Evolutionary conservation across 2,797 vertebrate genomes (phyloP), one percentile per base, ranked within the genome.

Genomic region (Potorous gilbertii): DNA sequence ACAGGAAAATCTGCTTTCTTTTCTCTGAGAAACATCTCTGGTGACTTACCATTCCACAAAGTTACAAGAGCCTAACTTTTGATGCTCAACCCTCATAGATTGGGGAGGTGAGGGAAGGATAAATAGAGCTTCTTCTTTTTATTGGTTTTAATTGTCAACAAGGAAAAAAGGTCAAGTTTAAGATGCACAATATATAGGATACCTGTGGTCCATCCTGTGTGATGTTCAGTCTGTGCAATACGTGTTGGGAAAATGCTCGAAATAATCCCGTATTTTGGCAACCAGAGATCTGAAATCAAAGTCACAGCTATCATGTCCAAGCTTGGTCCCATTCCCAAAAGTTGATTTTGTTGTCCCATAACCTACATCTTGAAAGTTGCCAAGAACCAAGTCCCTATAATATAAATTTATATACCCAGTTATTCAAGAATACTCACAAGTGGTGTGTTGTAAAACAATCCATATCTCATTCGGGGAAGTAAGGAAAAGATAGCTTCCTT

Each of bases 371-470:
- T 55, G 50, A 95, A 91, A 89, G 55, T 34, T 24, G 62, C 46
- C 4, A 89, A 93, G 54, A 94, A 91, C 74, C 74, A 93, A 87
- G 46, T 94, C 14, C 54, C n/a, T 18, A 40, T 24, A 94, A 93
- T 90, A 95, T 46, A 56, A 95, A 74, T 59, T 5, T 46, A 46
- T 90, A 90, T 90, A 95, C n/a, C 1, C 66, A 27, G 56, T 55
- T 57, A 59, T 50, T 55, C 10, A 31, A 91, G 89, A 28, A 92
- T 56, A 98, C 99, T 99, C 98, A 99, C 99, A 97, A 99, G 97
- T 24, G 99, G 99, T 0, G 99, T 99, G 98, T 99, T 99, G 97
- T 99, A 99, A 98, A 99, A 99, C 91, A 99, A 98, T 31, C 99
- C 99, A 0, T 99, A 99, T 91, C 99, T 98, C 99, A 99, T 99